phyloP scores from a whole-genome alignment of 2,888 invertebrate species.

The Clivina fossor region DNA sequence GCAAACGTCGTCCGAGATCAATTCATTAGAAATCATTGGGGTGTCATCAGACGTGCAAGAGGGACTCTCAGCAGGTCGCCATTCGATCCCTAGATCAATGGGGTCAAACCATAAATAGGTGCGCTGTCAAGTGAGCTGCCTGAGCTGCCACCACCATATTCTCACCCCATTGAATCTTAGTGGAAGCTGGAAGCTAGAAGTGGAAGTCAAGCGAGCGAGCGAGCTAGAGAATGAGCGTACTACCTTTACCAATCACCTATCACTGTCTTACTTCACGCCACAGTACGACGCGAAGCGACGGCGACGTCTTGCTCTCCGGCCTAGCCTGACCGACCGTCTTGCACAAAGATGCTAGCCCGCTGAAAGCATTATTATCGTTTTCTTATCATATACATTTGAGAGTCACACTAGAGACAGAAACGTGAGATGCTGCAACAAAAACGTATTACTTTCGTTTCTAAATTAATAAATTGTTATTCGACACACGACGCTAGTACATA shows the following conservation, averaged over 20 bases:
- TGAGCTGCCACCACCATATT: neutral
- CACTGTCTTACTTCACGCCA: too few species aligned
- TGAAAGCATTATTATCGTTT: slow-evolving; percentile 21
- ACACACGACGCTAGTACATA: slow-evolving; percentile 39
- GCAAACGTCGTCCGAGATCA: slow-evolving; percentile 28
- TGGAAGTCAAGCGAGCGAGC: too few species aligned
- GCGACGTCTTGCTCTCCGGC: too few species aligned
- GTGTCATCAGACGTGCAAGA: slow-evolving; percentile 41
- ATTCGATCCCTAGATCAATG: slow-evolving; percentile 47
- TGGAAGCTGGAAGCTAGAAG: too few species aligned
- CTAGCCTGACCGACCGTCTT: too few species aligned
- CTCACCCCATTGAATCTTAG: too few species aligned
- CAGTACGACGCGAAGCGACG: too few species aligned
- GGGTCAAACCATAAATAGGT: slow-evolving; percentile 49
- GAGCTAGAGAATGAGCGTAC: too few species aligned
- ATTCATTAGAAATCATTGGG: slow-evolving; percentile 40
- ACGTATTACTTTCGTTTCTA: slow-evolving; percentile 41
- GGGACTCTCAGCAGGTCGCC: slow-evolving; percentile 42
- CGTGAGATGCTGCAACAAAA: slow-evolving; percentile 23
- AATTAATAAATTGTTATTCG: slow-evolving; percentile 45
- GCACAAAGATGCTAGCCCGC: too few species aligned
- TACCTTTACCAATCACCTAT: too few species aligned
- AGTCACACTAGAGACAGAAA: neutral
- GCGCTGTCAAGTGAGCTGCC: slow-evolving; percentile 29
- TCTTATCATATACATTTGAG: slow-evolving; percentile 13